Evolutionary conservation across 2,797 vertebrate species (phyloP).

Genomic region (Fistularia commersonii): DNA sequence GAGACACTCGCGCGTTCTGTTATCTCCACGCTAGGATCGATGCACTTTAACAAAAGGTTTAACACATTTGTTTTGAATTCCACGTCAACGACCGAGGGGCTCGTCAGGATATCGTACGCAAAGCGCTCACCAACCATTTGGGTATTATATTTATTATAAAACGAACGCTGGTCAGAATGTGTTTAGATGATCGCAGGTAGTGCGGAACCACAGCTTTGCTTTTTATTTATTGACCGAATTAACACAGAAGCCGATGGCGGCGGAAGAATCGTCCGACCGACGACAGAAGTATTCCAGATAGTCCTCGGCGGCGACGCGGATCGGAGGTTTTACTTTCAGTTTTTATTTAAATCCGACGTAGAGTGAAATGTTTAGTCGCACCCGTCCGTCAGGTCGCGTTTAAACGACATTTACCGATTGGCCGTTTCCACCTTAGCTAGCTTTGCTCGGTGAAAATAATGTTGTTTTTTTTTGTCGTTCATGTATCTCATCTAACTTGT

Average conservation of each 20-base stretch:
- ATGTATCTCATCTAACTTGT: conserved; percentile 35
- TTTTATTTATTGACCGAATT: conserved; percentile 19
- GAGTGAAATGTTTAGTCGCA: conserved; percentile 22
- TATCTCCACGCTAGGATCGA: conserved; percentile 42
- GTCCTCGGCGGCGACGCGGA: too few relatives aligned
- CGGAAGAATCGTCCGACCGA: too few relatives aligned
- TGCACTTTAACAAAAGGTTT: conserved; percentile 58
- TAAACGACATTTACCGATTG: conserved; percentile 16
- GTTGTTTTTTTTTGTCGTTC: conserved; percentile 22
- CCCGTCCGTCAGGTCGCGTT: conserved; percentile 21
- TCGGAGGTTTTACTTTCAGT: conserved; percentile 42
- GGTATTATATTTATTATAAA: conserved; percentile 69
- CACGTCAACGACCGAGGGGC: too few relatives aligned
- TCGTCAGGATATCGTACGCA: too few relatives aligned
- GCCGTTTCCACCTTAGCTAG: conserved; percentile 17
- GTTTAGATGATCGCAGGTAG: conserved; percentile 19
- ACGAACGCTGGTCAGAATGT: conserved; percentile 31
- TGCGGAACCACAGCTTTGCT: conserved; percentile 19
- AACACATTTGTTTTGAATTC: conserved; percentile 34
- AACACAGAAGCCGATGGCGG: too few relatives aligned
- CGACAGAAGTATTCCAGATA: neutral
- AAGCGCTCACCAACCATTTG: conserved; percentile 35
- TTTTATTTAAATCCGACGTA: conserved; percentile 45
- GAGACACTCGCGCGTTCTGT: too few relatives aligned
- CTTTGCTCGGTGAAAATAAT: conserved; percentile 30